Base-by-base conservation (phyloP, 2,888 invertebrate species). In the Taphrorychus bicolor region DNA sequence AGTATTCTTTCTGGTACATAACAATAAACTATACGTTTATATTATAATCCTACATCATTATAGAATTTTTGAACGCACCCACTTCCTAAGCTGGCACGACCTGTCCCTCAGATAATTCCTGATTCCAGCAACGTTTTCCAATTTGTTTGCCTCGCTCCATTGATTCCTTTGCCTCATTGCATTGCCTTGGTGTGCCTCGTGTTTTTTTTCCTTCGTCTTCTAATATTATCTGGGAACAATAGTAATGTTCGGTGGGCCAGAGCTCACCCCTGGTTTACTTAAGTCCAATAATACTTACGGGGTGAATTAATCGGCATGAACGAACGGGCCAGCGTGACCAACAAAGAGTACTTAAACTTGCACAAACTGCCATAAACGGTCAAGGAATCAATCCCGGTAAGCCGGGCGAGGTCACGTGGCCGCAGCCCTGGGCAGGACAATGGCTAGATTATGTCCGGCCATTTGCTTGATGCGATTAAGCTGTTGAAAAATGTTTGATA, bases 401-500 rank as follows among this genome's bases (percentile, higher is more conserved):
- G 56, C 49, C 45, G 41, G 21, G 17, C 18, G 56, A 22, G 54
- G 59, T 48, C 67, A 59, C 62, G 62, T 68, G 68, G 51, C 45
- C 68, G 45, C 19, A 14, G 57, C 57, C 57, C 67, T 56, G 67
- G 53, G 23, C 60, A 16, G 61, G 58, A 61, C 61, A 61, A 59
- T 48, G 58, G 58, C 73, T 71, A 78, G 81, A 80, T 82, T 82
- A 81, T 81, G 79, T 79, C 81, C 80, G 80, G 80, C 81, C 82
- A 82, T 82, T 82, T 81, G 77, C 77, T 79, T 81, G 80, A 81
- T 81, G 75, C 79, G 82, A 81, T 81, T 81, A 81, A 76, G 73
- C 74, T 75, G 78, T 77, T 79, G 79, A 81, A 81, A 81, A 81
- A 81, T 80, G 78, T 79, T 79, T 80, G 81, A 81, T 77, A 76